Evolutionary conservation across 1,140 invertebrate genomes (phyloP).

Genomic region (Danaus plexippus): DNA sequence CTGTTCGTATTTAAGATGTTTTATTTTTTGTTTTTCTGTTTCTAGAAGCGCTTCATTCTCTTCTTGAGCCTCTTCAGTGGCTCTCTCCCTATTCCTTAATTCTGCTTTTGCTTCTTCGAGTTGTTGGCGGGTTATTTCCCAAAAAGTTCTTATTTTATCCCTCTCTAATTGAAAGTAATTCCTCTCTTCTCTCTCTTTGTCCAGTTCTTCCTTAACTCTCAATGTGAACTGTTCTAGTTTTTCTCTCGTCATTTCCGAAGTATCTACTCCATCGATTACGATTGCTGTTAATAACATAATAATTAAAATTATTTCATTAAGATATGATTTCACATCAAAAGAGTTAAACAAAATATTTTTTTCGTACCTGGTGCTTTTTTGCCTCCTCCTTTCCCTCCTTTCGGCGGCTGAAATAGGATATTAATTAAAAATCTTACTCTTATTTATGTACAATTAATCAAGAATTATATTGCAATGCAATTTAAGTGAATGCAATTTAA

Average conservation of each 20-base stretch:
- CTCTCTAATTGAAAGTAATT: constrained; percentile 96
- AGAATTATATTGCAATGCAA: too few species aligned
- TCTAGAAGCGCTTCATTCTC: constrained; percentile 90
- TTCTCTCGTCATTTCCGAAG: constrained; percentile 93
- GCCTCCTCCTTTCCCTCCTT: constrained; percentile 44
- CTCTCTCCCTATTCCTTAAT: constrained; percentile 87
- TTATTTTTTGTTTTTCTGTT: constrained; percentile 93
- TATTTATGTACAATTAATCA: too few species aligned
- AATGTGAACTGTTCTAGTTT: constrained; percentile 91
- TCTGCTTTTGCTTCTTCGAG: constrained; percentile 84
- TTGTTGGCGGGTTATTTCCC: constrained; percentile 88
- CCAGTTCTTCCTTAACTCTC: constrained; percentile 91
- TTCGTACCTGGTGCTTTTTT: constrained; percentile 51
- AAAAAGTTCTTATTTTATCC: constrained; percentile 94
- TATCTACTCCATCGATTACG: constrained; percentile 91
- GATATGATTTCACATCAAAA: too few species aligned
- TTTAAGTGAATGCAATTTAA: too few species aligned
- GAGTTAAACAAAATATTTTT: constrained; percentile 1
- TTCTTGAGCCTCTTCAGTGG: constrained; percentile 89
- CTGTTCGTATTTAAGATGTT: constrained; percentile 93
- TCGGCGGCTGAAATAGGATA: constrained; percentile 45
- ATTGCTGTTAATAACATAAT: constrained; percentile 52
- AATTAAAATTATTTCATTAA: neutral
- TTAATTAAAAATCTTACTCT: too few species aligned
- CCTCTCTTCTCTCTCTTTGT: constrained; percentile 93